phyloP scores from a whole-genome alignment of 2,797 vertebrate species.

The Catostomus latipinnis region DNA sequence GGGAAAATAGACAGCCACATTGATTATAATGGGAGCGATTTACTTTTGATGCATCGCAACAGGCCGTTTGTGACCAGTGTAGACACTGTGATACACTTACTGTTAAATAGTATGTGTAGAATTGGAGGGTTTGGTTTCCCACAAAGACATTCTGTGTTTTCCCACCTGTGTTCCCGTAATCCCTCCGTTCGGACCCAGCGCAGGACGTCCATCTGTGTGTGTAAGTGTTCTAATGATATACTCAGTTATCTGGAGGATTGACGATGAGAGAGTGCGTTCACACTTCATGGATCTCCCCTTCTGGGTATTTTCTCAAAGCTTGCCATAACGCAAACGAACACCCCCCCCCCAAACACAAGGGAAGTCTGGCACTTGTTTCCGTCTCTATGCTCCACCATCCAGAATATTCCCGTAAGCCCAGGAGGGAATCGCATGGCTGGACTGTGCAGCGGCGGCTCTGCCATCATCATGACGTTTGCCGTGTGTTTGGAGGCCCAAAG shows the following conservation, averaged over 20 bases:
- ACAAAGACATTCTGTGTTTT: background rate
- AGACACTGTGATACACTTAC: too few relatives aligned
- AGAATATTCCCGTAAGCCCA: constrained; percentile 64
- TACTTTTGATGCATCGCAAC: too few relatives aligned
- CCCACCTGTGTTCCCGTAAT: background rate
- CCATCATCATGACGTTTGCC: constrained; percentile 7
- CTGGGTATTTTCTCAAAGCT: constrained; percentile 33
- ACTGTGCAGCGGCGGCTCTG: constrained; percentile 63
- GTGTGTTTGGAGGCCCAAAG: constrained; percentile 67
- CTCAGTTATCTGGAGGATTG: constrained; percentile 54
- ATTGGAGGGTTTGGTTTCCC: background rate
- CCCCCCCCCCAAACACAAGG: constrained; percentile 47
- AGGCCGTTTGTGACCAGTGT: too few relatives aligned
- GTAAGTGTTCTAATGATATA: constrained; percentile 57
- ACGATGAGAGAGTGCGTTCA: constrained; percentile 47
- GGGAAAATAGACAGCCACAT: too few relatives aligned
- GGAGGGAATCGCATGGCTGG: constrained; percentile 58
- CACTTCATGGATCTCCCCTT: constrained; percentile 50
- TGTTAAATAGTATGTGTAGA: background rate
- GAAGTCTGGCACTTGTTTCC: constrained; percentile 57
- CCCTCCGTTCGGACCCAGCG: constrained; percentile 6
- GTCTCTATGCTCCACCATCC: constrained; percentile 60
- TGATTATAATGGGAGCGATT: too few relatives aligned
- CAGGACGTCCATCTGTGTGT: constrained; percentile 46
- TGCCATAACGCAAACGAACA: constrained; percentile 18